Percentiles rank a stretch among this genome's conserved stretches.
Evolutionary conservation across 2,797 vertebrate genomes (phyloP).

Genomic region (Muscicapa striata): DNA sequence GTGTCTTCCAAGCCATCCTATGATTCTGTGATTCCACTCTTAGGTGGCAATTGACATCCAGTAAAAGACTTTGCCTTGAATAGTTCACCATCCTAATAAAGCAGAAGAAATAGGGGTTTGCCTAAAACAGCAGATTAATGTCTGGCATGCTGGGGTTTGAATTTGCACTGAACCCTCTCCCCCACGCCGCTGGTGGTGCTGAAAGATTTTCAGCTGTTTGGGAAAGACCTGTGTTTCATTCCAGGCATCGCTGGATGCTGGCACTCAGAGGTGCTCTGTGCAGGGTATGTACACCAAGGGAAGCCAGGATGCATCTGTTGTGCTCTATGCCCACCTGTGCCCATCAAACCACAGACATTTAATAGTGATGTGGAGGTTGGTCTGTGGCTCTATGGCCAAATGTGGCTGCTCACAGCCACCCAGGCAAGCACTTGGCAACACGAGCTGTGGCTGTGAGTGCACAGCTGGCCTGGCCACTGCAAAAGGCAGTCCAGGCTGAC

Average conservation of each 20-base stretch:
- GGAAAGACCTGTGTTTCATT: neutral
- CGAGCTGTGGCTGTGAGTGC: fast-evolving
- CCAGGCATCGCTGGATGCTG: neutral
- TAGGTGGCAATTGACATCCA: neutral
- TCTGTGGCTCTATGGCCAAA: neutral
- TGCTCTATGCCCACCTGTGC: neutral
- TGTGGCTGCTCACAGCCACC: fast-evolving
- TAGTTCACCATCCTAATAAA: neutral
- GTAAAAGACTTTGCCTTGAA: neutral
- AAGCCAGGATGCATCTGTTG: neutral
- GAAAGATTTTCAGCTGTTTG: neutral
- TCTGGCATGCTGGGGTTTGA: neutral
- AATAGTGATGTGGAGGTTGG: neutral
- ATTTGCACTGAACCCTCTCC: neutral
- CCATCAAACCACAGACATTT: neutral
- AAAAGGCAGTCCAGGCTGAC: neutral
- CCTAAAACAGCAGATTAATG: neutral
- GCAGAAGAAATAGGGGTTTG: neutral
- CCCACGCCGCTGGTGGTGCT: neutral
- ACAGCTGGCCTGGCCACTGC: neutral
- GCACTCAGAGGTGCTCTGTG: neutral
- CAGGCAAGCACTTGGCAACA: neutral
- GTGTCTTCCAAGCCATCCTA: neutral
- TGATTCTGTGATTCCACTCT: neutral
- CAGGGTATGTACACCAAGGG: neutral